A percentile compares a stretch with the other conserved stretches of the same genome.
Conservation (phyloP, 2,888 invertebrate species). For the Amblyteles armatorius region DNA sequence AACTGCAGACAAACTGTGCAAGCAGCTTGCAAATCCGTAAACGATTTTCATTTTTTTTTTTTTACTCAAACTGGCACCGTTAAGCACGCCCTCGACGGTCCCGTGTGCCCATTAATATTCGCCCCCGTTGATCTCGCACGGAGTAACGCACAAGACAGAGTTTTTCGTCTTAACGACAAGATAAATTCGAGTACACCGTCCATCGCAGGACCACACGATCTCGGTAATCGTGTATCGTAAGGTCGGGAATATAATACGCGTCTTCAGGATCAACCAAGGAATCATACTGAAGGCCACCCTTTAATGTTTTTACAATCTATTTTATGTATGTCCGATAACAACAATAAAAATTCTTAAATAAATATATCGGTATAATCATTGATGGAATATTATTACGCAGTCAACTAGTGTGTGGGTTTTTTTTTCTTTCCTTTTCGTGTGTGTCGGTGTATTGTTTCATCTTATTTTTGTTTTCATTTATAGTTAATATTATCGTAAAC, state of each 20-base stretch:
- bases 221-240: constrained; percentile 30
- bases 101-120: constrained; percentile 43
- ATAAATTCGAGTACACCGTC: constrained; percentile 69
- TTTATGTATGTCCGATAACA: constrained; percentile 83
- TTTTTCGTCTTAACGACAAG: constrained; percentile 74
- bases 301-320: constrained; percentile 83
- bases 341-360: constrained; percentile 84
- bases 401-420: constrained; percentile 76
- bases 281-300: constrained; percentile 84
- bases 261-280: constrained; percentile 83
- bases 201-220: constrained; percentile 39
- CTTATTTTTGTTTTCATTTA: constrained; percentile 28
- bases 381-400: constrained; percentile 83
- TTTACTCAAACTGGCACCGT: background rate
- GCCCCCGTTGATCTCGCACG: constrained; percentile 24
- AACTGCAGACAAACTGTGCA: constrained; percentile 37
- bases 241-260: constrained; percentile 75
- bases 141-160: constrained; percentile 12
- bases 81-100: constrained; percentile 16
- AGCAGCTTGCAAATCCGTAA: constrained; percentile 60
- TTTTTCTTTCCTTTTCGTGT: constrained; percentile 33
- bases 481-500: constrained; percentile 51
- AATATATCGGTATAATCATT: constrained; percentile 82
- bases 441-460: constrained; percentile 47
- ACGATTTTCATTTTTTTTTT: constrained; percentile 48